Conservation (phyloP, 2,888 invertebrate genomes). For the Hoplodrina blanda region DNA sequence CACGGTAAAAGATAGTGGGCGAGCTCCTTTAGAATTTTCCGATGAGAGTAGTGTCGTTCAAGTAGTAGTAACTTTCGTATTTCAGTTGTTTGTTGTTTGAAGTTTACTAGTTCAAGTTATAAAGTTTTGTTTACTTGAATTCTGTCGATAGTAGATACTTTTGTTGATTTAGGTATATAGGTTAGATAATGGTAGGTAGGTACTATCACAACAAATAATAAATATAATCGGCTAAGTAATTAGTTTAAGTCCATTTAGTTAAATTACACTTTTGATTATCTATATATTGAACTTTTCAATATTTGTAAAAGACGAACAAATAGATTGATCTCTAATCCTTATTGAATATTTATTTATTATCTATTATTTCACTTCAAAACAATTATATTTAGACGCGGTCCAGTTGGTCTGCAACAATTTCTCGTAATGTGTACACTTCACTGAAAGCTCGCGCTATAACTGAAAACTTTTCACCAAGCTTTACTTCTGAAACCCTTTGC, state of each 20-base stretch:
- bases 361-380: not conserved
- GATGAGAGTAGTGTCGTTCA: constrained; percentile 5
- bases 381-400: not conserved
- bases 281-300: not conserved
- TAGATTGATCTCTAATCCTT: not conserved
- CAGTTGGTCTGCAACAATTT: not conserved
- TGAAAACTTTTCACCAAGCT: constrained; percentile 76
- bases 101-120: constrained; percentile 1
- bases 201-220: constrained; percentile 27
- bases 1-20: constrained; percentile 70
- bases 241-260: constrained; percentile 26
- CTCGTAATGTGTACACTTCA: constrained; percentile 48
- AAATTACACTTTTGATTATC: constrained; percentile 18
- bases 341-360: not conserved
- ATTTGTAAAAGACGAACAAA: not conserved
- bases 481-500: constrained; percentile 64
- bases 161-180: constrained; percentile 5
- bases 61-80: not conserved
- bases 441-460: constrained; percentile 69
- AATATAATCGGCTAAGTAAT: constrained; percentile 32
- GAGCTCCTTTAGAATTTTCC: constrained; percentile 49
- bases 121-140: constrained; percentile 2
- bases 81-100: constrained; percentile 12
- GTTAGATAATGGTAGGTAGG: constrained; percentile 10
- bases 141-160: not conserved